phyloP scores from a whole-genome alignment of 2,797 vertebrate species.

The Meriones psammophilus region DNA sequence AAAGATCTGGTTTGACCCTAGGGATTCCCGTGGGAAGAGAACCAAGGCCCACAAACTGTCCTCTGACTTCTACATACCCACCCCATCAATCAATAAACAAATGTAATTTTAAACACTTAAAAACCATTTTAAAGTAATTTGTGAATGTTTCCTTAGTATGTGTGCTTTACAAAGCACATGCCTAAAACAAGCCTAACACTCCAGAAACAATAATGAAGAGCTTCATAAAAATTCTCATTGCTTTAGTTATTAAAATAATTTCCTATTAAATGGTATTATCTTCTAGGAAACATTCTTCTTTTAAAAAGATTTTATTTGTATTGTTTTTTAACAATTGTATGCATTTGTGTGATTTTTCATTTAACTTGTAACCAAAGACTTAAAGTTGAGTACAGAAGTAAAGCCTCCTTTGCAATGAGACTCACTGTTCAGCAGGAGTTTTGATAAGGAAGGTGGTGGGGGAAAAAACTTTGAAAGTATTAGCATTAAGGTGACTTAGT shows the following conservation, averaged over 20 bases:
- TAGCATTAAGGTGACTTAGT: not conserved
- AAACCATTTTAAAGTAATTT: not conserved
- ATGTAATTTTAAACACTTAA: not conserved
- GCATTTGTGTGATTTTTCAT: not conserved
- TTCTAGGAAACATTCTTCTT: not conserved
- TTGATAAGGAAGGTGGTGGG: not conserved
- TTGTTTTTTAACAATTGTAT: not conserved
- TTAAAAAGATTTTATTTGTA: not conserved
- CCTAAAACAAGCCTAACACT: not conserved
- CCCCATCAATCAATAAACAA: not conserved
- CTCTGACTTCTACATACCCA: not conserved
- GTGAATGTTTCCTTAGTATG: not conserved
- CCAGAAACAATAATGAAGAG: not conserved
- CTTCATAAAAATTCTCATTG: not conserved
- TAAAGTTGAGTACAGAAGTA: not conserved
- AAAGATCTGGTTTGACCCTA: not conserved
- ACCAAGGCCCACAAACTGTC: not conserved
- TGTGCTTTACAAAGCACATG: not conserved
- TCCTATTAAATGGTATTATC: not conserved
- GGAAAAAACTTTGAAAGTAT: not conserved
- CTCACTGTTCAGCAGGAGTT: not conserved
- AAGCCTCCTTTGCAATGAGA: not conserved
- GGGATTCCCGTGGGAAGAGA: not conserved
- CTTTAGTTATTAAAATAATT: not conserved
- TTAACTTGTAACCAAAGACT: not conserved